phyloP scores from a whole-genome alignment of 2,113 vertebrate genomes.

The zebrafish (Danio rerio) region DNA sequence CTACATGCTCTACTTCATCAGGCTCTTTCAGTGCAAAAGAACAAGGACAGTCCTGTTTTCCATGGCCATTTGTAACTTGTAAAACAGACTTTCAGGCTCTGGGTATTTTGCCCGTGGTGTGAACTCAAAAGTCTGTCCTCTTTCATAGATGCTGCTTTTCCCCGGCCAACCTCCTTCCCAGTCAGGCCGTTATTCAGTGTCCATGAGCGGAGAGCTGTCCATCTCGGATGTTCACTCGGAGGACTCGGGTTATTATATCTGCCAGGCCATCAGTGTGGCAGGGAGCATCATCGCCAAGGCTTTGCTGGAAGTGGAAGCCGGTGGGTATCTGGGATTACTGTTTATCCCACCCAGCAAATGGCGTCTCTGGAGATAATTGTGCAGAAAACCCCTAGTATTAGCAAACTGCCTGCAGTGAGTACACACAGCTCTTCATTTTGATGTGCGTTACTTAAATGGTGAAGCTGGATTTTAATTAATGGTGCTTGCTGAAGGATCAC shows the following conservation, averaged over 20 bases:
- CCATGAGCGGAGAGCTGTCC: constrained; percentile 92
- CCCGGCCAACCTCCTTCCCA: constrained; percentile 93
- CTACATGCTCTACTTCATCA: not conserved
- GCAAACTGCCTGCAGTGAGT: not conserved
- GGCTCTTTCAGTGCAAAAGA: not conserved
- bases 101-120: constrained; percentile 16
- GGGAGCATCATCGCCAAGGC: constrained; percentile 95
- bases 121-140: constrained; percentile 23
- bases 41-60: not conserved
- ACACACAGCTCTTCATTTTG: not conserved
- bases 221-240: constrained; percentile 90
- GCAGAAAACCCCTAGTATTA: constrained; percentile 29
- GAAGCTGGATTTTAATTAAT: constrained; percentile 8
- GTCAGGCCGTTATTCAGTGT: constrained; percentile 92
- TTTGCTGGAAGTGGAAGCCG: constrained; percentile 94
- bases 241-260: constrained; percentile 95
- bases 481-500: not conserved
- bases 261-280: constrained; percentile 96
- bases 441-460: not conserved
- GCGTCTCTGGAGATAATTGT: constrained; percentile 26
- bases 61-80: not conserved
- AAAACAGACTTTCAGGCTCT: not conserved
- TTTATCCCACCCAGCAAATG: constrained; percentile 56
- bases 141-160: constrained; percentile 88
- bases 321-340: constrained; percentile 73